Evolutionary conservation across 2,113 vertebrate genomes (phyloP).

Genomic region (Xyrauchen texanus): DNA sequence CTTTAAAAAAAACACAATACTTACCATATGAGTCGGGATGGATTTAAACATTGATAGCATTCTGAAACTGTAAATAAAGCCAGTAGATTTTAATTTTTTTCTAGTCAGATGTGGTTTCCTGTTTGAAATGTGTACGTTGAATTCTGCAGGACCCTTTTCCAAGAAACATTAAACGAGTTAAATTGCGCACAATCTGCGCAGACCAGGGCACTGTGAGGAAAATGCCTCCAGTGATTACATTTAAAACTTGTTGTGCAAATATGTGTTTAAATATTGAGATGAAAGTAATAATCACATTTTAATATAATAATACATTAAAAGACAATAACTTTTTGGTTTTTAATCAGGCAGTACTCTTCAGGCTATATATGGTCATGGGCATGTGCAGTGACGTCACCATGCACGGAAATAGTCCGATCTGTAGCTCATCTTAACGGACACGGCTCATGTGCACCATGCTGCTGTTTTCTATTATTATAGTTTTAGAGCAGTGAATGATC

Average conservation of each 20-base stretch:
- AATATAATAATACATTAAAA: neutral
- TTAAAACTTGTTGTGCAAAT: neutral
- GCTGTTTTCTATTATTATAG: neutral
- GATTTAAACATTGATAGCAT: constrained; percentile 75
- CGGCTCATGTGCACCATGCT: neutral
- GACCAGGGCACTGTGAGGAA: neutral
- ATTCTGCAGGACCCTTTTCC: constrained; percentile 49
- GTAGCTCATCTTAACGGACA: constrained; percentile 7
- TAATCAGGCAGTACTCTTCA: constrained; percentile 56
- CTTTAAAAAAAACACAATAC: neutral
- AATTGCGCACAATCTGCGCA: neutral
- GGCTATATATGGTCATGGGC: constrained; percentile 19
- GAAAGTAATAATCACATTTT: neutral
- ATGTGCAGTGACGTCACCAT: neutral
- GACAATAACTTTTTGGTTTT: neutral
- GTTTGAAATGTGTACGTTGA: constrained; percentile 63
- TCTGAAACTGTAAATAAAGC: constrained; percentile 17
- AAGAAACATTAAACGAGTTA: neutral
- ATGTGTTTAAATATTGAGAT: neutral
- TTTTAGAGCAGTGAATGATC: neutral
- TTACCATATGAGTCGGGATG: constrained; percentile 79
- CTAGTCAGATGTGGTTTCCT: constrained; percentile 56
- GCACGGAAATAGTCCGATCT: neutral
- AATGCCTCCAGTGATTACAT: neutral
- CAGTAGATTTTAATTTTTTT: neutral